Conservation (phyloP, 2,113 vertebrate species). For the Lucifuga dentata region DNA sequence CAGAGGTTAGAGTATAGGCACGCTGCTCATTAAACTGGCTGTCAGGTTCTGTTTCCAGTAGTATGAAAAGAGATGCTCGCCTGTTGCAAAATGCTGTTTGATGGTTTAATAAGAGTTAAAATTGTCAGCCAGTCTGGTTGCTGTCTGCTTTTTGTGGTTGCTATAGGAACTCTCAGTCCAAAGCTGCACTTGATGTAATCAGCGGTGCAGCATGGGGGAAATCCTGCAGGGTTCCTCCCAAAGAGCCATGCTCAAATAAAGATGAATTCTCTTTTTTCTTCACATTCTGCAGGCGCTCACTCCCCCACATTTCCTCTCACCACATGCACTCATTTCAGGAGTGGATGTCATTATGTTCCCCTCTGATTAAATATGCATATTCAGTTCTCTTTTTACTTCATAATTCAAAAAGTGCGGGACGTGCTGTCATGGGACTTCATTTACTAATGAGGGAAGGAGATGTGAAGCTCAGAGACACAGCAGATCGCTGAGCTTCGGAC, state of each 20-base stretch:
- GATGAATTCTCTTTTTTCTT: slow-evolving; percentile 78
- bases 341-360: slow-evolving; percentile 60
- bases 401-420: slow-evolving; percentile 60
- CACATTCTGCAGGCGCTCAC: slow-evolving; percentile 54
- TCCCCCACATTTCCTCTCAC: slow-evolving; percentile 32
- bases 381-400: slow-evolving; percentile 60
- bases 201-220: slow-evolving; percentile 45
- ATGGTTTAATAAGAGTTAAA: slow-evolving; percentile 48
- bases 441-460: slow-evolving; percentile 51
- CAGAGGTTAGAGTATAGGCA: too few species aligned
- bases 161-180: slow-evolving; percentile 62
- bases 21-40: too few species aligned
- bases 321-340: slow-evolving; percentile 54
- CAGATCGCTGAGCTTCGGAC: slow-evolving; percentile 5
- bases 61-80: slow-evolving; percentile 17
- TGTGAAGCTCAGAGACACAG: slow-evolving; percentile 1
- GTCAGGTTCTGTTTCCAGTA: neutral
- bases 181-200: slow-evolving; percentile 54
- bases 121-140: slow-evolving; percentile 28
- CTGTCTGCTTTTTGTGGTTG: slow-evolving; percentile 59
- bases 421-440: slow-evolving; percentile 59
- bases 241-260: slow-evolving; percentile 72
- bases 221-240: slow-evolving; percentile 66
- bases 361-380: slow-evolving; percentile 74
- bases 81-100: slow-evolving; percentile 67